A percentile compares a stretch with the other conserved stretches of the same genome.
phyloP scores from a whole-genome alignment of 2,113 vertebrate genomes.

The Rhea pennata region DNA sequence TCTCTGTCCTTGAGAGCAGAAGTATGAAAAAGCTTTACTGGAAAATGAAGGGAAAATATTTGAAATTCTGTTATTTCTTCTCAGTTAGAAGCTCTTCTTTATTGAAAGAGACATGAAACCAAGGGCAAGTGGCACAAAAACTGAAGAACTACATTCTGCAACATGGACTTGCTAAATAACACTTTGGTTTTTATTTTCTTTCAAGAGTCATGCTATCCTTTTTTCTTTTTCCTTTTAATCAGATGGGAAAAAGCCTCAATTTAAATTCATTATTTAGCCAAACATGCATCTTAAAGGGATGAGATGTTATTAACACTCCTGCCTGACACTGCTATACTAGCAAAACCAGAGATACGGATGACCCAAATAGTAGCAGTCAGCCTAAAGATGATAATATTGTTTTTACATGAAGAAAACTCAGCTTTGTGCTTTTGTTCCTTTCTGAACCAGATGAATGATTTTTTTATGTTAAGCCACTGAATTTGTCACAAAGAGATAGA shows the following conservation, averaged over 20 bases:
- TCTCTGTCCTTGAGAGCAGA: neutral
- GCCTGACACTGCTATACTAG: neutral
- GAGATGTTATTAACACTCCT: neutral
- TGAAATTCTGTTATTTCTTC: neutral
- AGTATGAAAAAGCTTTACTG: neutral
- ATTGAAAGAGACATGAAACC: neutral
- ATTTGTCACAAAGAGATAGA: neutral
- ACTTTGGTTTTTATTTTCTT: neutral
- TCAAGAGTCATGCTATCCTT: neutral
- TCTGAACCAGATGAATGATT: neutral
- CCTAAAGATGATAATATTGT: neutral
- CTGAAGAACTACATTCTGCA: neutral
- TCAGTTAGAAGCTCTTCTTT: neutral
- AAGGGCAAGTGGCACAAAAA: neutral
- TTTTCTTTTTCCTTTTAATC: neutral
- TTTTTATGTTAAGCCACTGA: neutral
- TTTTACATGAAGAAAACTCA: neutral
- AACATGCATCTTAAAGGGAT: neutral
- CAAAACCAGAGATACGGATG: neutral
- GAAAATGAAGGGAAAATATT: neutral
- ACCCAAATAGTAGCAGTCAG: neutral
- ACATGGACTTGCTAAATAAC: neutral
- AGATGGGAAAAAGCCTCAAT: neutral
- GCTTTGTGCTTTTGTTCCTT: neutral
- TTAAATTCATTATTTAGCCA: neutral